Evolutionary conservation across 1,140 invertebrate genomes (phyloP), one percentile per base, ranked within the genome.

Genomic region (Drosophila kohkoa): DNA sequence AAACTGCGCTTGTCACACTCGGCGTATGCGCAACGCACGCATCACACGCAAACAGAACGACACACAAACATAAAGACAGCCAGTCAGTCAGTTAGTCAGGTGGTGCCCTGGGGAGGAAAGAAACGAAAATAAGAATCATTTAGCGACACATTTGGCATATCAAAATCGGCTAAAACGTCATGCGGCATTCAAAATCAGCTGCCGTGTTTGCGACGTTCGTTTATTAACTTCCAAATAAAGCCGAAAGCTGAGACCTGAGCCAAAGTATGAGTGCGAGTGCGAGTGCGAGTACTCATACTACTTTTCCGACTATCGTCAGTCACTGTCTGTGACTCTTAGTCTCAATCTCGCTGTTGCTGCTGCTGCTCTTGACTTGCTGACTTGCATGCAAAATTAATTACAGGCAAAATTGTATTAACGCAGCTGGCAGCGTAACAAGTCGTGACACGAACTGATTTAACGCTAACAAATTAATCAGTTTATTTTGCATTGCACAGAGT

Each of bases 301-400:
- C 7, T 43, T 10, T 32, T 55, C 43, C 3, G 6, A 35, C 10
- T 45, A 28, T 32, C 25, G 64, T 28, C 48, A 16, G 49, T 63
- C 41, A 13, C 20, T 32, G 28, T 43, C 11, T 52, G 8, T 52
- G 48, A n/a, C 20, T 30, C 55, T 63, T 41, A 43, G 67, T 58
- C 38, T 70, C 48, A 25, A 57, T 55, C 20, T 63, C 46, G 63
- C 10, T 16, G 8, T 11, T 5, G 20, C 51, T 7, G 30, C 15
- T 48, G n/a, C n/a, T n/a, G 20, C 20, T 20, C 20, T 25, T 25
- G 48, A 41, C 59, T 71, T 64, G 51, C 79, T 82, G 73, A 88
- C 83, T 82, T 69, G 83, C 83, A 87, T 87, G 83, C 83, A 83
- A 87, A 87, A 87, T 88, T 88, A 87, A 87, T 87, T 88, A 89